Conservation (phyloP, 2,113 vertebrate species). For the Campylomormyrus numenius region DNA sequence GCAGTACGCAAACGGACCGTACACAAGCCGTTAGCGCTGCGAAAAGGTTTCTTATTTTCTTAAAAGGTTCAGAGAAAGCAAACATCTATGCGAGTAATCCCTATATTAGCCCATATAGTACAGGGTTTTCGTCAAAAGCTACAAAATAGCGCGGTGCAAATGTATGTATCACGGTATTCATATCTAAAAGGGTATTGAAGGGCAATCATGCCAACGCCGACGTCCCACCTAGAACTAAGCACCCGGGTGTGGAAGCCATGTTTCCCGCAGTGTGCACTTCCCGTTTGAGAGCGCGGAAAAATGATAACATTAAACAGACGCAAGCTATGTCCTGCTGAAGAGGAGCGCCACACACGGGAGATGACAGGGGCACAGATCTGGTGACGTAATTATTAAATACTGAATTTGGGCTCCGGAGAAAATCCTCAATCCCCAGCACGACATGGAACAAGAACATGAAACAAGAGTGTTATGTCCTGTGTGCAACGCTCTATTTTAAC, state of each 20-base stretch:
- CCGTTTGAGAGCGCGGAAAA: not conserved
- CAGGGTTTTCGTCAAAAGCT: not conserved
- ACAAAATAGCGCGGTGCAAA: not conserved
- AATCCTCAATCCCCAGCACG: not conserved
- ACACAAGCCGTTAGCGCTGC: not conserved
- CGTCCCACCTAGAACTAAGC: not conserved
- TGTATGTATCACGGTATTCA: too few species aligned
- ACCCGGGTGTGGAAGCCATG: not conserved
- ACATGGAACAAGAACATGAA: not conserved
- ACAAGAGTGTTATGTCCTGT: not conserved
- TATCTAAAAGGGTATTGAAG: not conserved
- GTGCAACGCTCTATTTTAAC: not conserved
- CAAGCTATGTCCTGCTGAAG: not conserved
- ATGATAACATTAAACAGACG: not conserved
- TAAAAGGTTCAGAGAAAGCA: not conserved
- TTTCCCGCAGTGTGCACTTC: slow-evolving; percentile 9
- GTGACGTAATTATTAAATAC: not conserved
- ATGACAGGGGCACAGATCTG: not conserved
- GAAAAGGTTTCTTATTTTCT: not conserved
- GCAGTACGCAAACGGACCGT: not conserved
- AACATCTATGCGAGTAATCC: not conserved
- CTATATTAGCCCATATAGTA: not conserved
- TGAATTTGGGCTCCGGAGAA: not conserved
- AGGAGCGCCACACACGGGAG: not conserved
- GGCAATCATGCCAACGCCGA: not conserved